Conservation (phyloP, 2,113 vertebrate species). For the Alexandromys fortis region DNA sequence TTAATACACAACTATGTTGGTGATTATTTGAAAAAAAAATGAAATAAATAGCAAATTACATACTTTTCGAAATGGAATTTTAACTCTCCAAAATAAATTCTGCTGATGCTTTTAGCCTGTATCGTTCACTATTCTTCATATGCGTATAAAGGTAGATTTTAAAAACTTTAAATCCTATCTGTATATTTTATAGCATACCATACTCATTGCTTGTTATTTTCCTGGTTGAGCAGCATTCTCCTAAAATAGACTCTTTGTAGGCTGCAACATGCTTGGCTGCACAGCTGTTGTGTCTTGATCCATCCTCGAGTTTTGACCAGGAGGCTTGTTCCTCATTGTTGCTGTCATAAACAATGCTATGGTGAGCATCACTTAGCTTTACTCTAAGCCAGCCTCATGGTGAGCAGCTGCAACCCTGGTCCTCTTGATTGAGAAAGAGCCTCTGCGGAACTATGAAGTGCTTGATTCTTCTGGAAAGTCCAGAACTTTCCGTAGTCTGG, state of each 20-base stretch:
- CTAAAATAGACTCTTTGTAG: not conserved
- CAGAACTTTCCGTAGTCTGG: not conserved
- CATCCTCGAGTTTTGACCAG: not conserved
- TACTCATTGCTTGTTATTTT: not conserved
- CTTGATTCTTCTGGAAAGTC: not conserved
- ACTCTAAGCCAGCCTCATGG: not conserved
- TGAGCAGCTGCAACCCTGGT: not conserved
- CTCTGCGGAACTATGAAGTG: not conserved
- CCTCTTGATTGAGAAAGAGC: not conserved
- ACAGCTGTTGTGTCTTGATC: not conserved
- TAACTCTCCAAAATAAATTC: not conserved
- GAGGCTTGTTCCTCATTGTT: not conserved
- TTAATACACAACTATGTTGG: not conserved
- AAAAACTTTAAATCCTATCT: not conserved
- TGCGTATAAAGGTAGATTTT: not conserved
- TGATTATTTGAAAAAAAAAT: conserved; percentile 28
- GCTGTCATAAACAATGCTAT: not conserved
- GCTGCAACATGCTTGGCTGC: not conserved
- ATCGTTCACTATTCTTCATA: not conserved
- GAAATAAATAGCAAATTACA: not conserved
- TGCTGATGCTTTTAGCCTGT: not conserved
- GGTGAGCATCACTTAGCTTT: not conserved
- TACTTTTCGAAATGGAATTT: conserved; percentile 13
- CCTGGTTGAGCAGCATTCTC: not conserved
- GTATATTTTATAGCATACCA: not conserved